Conservation (phyloP, 2,113 vertebrate species). For the Eira barbara region DNA sequence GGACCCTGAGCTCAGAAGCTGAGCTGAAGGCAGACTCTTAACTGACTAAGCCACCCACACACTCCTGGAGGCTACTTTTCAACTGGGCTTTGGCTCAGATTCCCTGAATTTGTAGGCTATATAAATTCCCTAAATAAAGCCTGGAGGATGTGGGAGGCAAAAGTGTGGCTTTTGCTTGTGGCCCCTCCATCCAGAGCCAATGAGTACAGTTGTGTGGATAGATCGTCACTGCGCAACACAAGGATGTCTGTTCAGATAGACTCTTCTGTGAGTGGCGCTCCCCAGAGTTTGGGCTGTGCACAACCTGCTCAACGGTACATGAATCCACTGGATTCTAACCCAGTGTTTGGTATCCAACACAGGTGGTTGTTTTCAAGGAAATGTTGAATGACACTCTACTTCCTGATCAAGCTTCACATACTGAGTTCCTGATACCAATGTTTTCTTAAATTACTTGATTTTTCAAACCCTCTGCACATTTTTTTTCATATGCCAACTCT, state of each 20-base stretch:
- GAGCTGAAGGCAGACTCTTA: neutral
- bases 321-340: neutral
- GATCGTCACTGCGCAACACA: no score
- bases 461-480: neutral
- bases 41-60: neutral
- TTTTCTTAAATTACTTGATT: neutral
- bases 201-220: neutral
- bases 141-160: neutral
- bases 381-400: neutral
- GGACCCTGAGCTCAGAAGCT: neutral
- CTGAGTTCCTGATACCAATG: neutral
- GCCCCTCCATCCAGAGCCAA: neutral
- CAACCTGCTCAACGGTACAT: fast-evolving
- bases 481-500: neutral
- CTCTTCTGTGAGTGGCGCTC: neutral
- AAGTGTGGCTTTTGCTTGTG: neutral
- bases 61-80: neutral
- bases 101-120: neutral
- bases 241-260: neutral
- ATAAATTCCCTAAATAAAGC: neutral
- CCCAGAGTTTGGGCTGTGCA: no score
- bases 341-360: neutral
- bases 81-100: neutral
- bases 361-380: neutral
- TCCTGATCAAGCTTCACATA: neutral